Evolutionary conservation across 2,888 invertebrate genomes (phyloP).

Genomic region (Odontomyia ornata): DNA sequence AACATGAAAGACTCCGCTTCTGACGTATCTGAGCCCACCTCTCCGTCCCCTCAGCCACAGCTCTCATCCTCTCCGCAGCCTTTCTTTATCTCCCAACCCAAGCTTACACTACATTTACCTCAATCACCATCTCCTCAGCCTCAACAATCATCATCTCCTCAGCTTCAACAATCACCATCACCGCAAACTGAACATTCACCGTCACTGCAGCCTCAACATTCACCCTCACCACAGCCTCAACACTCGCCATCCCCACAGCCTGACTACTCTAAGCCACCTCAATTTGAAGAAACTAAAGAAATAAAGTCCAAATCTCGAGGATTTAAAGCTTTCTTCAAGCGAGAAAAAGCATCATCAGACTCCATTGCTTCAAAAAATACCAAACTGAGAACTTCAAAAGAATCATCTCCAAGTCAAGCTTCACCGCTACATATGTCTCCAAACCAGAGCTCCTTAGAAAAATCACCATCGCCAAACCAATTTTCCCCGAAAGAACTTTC

Average conservation of each 20-base stretch:
- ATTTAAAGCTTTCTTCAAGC: conserved; percentile 55
- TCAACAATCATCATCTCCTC: background rate
- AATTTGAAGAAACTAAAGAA: background rate
- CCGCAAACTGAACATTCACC: conserved; percentile 51
- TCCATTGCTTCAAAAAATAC: background rate
- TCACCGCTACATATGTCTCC: background rate
- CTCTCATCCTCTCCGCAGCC: conserved; percentile 15
- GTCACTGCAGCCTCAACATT: background rate
- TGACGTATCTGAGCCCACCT: conserved; percentile 50
- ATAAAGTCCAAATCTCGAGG: conserved; percentile 50
- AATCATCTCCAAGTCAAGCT: conserved; percentile 1
- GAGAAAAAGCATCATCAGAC: conserved; percentile 49
- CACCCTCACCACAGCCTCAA: background rate
- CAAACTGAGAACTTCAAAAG: conserved; percentile 16
- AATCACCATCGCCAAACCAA: conserved; percentile 7
- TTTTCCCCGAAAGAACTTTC: conserved; percentile 7
- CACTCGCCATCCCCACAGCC: background rate
- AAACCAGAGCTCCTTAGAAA: conserved; percentile 2
- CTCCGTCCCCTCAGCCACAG: conserved; percentile 35
- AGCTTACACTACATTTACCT: background rate
- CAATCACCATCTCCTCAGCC: conserved; percentile 29
- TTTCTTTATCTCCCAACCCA: too few species aligned
- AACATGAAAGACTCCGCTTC: background rate
- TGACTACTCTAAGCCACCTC: background rate
- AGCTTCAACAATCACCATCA: too few species aligned